A percentile compares a stretch with the other conserved stretches of the same genome.
Conservation (phyloP, 2,113 vertebrate genomes). For the Panthera leo region DNA sequence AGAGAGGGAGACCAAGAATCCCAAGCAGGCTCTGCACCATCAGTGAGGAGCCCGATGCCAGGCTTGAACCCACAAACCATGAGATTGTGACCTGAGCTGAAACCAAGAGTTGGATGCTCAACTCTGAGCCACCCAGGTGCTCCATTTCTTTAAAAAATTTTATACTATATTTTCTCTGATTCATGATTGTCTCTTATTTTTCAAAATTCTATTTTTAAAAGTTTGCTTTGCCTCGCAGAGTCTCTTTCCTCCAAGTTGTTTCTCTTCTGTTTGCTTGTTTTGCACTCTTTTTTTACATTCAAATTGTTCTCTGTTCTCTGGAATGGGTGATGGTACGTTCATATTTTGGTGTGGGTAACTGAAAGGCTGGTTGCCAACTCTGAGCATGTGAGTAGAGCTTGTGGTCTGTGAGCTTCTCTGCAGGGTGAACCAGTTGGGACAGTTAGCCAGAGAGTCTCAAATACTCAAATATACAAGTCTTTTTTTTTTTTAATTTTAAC, state of each 20-base stretch:
- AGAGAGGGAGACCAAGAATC: too few relatives aligned
- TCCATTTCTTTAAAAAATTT: neutral
- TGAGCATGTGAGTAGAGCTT: neutral
- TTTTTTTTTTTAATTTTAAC: neutral
- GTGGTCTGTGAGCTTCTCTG: neutral
- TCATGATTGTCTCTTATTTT: neutral
- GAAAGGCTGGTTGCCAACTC: neutral
- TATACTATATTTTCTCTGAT: neutral
- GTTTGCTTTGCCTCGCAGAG: neutral
- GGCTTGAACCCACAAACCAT: too few relatives aligned
- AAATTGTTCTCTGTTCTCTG: neutral
- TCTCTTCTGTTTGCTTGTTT: neutral
- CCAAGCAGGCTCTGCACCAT: too few relatives aligned
- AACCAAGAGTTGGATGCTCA: too few relatives aligned
- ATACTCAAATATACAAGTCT: neutral
- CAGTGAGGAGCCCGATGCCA: too few relatives aligned
- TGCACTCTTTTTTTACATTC: neutral
- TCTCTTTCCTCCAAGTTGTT: neutral
- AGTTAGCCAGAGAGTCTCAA: neutral
- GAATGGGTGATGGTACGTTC: rapidly evolving
- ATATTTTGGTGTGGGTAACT: neutral
- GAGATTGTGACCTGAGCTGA: too few relatives aligned
- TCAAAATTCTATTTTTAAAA: neutral
- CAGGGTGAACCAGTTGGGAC: neutral
- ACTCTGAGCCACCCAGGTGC: too few relatives aligned